A percentile compares a stretch with the other conserved stretches of the same genome.
phyloP scores from a whole-genome alignment of 2,113 vertebrate genomes.

The Tyrannus savana region DNA sequence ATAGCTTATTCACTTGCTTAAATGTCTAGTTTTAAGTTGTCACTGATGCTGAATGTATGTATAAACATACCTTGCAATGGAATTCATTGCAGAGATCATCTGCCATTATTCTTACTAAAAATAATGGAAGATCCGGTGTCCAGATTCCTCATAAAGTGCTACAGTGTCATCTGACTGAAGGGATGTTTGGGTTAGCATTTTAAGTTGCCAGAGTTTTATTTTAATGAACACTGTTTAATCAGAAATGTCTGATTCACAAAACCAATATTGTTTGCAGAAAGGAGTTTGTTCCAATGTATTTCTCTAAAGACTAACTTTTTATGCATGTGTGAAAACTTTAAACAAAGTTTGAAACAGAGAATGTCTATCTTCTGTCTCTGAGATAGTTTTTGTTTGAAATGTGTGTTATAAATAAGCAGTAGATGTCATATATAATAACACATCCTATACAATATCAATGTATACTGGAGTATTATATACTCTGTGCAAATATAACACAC shows the following conservation, averaged over 20 bases:
- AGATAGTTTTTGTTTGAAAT: not conserved
- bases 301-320: not conserved
- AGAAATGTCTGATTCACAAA: constrained; percentile 10
- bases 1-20: not conserved
- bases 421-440: not conserved
- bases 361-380: not conserved
- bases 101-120: not conserved
- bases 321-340: not conserved
- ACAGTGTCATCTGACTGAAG: not conserved
- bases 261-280: not conserved
- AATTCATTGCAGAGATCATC: not conserved
- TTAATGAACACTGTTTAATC: not conserved
- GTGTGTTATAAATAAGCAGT: not conserved
- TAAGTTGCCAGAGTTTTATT: not conserved
- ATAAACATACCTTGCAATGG: not conserved
- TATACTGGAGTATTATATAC: not conserved
- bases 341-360: not conserved
- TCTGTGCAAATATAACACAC: not conserved
- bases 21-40: not conserved
- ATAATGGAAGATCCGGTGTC: not conserved
- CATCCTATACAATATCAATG: not conserved
- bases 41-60: not conserved
- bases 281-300: not conserved
- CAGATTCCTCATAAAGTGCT: not conserved
- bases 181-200: not conserved